Evolutionary conservation across 37 sponge, comb jelly and placozoan species (phyloP).

Genomic region (Chondrilla cf. caribensis): DNA sequence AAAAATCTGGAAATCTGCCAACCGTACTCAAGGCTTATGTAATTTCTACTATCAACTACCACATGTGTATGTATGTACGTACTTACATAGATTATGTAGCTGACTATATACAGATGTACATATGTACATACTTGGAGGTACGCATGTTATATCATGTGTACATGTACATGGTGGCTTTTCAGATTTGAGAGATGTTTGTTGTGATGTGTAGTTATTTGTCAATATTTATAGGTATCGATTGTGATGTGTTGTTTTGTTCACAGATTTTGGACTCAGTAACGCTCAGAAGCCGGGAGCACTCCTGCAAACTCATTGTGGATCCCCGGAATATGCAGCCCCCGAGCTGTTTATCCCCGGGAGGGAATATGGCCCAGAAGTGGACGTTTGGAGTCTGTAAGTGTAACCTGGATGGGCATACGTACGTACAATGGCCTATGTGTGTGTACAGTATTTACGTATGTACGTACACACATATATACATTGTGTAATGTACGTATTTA

Average conservation of each 20-base stretch:
- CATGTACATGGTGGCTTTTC: no score
- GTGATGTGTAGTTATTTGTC: not conserved
- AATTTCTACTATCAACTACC: no score
- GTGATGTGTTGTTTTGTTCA: no score
- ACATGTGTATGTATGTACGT: not conserved
- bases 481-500: no score
- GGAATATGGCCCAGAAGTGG: slow-evolving; percentile 95
- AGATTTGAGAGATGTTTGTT: no score
- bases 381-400: slow-evolving; percentile 97
- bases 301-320: slow-evolving; percentile 94
- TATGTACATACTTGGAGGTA: not conserved
- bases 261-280: slow-evolving; percentile 94
- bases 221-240: not conserved
- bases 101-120: not conserved
- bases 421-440: not conserved
- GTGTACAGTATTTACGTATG: not conserved
- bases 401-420: not conserved
- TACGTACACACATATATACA: not conserved
- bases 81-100: not conserved
- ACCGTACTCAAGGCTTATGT: no score
- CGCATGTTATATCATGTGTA: not conserved
- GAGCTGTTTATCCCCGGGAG: slow-evolving; percentile 96
- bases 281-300: slow-evolving; percentile 79
- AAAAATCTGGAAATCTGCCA: no score
- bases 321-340: slow-evolving; percentile 98